phyloP scores from a whole-genome alignment of 2,797 vertebrate species.

The Enteromius viviparus region DNA sequence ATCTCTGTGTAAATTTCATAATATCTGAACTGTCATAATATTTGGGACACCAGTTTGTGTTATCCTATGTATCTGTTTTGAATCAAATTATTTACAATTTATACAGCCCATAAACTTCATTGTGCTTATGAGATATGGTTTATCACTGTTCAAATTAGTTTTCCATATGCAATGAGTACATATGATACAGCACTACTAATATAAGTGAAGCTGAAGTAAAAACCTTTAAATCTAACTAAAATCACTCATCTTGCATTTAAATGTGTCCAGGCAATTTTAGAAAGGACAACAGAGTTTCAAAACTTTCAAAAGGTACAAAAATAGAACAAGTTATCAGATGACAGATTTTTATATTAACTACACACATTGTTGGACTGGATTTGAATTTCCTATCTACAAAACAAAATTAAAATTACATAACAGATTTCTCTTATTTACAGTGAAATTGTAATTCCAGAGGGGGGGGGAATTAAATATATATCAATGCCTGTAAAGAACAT shows the following conservation, averaged over 20 bases:
- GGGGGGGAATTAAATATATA: conserved; percentile 34
- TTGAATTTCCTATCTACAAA: conserved; percentile 83
- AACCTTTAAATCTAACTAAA: conserved; percentile 64
- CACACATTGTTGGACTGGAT: conserved; percentile 68
- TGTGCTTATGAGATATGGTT: conserved; percentile 65
- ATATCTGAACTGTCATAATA: conserved; percentile 40
- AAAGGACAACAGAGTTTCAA: conserved; percentile 64
- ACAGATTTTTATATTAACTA: conserved; percentile 60
- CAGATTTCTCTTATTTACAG: conserved; percentile 84
- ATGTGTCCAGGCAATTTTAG: conserved; percentile 69
- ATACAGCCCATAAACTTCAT: conserved; percentile 69
- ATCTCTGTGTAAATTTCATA: conserved; percentile 45
- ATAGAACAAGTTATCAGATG: conserved; percentile 72
- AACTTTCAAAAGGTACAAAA: conserved; percentile 68
- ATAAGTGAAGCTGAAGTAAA: conserved; percentile 69
- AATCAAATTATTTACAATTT: conserved; percentile 70
- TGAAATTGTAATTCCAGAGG: conserved; percentile 68
- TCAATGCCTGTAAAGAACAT: conserved; percentile 34
- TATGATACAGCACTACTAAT: conserved; percentile 68
- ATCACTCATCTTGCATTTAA: conserved; percentile 56
- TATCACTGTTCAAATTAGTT: conserved; percentile 63
- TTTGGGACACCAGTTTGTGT: conserved; percentile 35
- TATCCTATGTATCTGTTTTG: conserved; percentile 27
- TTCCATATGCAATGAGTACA: conserved; percentile 65
- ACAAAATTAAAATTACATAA: conserved; percentile 78